These are phyloP conservation scores for Scelioninae gen. 1 DNA, from an alignment of 2,888 invertebrate species.

Conservation along the genomic window DNA sequence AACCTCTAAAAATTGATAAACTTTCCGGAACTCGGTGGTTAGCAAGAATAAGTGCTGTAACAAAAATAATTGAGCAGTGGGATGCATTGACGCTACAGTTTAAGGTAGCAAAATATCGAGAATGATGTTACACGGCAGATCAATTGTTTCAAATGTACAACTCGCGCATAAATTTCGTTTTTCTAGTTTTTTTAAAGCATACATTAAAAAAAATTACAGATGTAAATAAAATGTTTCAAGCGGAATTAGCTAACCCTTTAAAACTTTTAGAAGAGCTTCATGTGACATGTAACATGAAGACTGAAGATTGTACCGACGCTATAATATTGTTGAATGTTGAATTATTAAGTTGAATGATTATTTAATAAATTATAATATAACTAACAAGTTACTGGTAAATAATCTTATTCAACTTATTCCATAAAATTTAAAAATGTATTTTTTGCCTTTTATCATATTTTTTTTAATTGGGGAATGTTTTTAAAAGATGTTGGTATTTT, in stretches of 20 bases:
- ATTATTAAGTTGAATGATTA: too few species aligned
- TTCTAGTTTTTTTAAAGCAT: slow-evolving; percentile 56
- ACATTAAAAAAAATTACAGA: slow-evolving; percentile 60
- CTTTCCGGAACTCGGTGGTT: slow-evolving; percentile 31
- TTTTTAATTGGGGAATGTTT: too few species aligned
- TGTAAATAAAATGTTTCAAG: slow-evolving; percentile 65
- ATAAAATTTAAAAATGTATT: too few species aligned
- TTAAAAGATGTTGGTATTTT: too few species aligned
- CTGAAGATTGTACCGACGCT: too few species aligned
- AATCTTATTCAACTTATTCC: too few species aligned
- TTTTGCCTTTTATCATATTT: too few species aligned
- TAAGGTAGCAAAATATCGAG: slow-evolving; percentile 65
- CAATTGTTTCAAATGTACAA: slow-evolving; percentile 64
- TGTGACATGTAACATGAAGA: too few species aligned
- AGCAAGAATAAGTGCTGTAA: slow-evolving; percentile 21
- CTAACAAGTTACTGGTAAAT: too few species aligned
- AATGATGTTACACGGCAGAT: slow-evolving; percentile 65
- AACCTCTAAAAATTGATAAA: slow-evolving; percentile 36
- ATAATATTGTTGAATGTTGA: too few species aligned
- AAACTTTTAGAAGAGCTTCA: slow-evolving; percentile 69
- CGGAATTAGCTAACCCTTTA: slow-evolving; percentile 62
- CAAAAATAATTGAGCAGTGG: slow-evolving; percentile 73
- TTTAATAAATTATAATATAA: too few species aligned
- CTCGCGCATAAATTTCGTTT: slow-evolving; percentile 52
- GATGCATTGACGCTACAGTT: slow-evolving; percentile 75